Base-by-base conservation (phyloP, 2,888 invertebrate genomes). In the Sturmia bella region DNA sequence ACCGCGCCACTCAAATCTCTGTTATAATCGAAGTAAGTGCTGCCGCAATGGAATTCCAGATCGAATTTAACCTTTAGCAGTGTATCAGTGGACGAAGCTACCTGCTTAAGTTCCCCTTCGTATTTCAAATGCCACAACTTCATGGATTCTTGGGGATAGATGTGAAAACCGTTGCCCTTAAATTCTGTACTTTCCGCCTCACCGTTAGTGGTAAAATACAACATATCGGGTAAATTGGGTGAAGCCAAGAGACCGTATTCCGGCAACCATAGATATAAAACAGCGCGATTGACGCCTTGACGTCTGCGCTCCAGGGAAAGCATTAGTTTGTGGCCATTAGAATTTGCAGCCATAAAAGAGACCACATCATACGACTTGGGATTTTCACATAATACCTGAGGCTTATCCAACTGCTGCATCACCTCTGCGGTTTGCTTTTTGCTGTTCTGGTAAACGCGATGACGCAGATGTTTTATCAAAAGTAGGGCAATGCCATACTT, bases 11-110 rank as follows among this genome's bases (percentile, higher is more conserved):
- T 92, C 54, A 95, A 91, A 84, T 96, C 95, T 0, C 93, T 92
- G 88, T 96, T 96, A 87, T 94, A 96, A 86, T 96, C 94, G 88
- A 96, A 96, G 88, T 93, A 92, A 0, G 92, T 92, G 37, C 93
- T 91, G 19, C 93, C 92, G 0, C 94, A 93, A 5, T 88, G 91
- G 94, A 94, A 95, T 57, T 93, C 92, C 0, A 94, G 92, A 69
- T 92, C 91, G 87, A 96, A 92, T 11, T 92, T 92, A 3, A 95
- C 94, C 11, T 93, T 89, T 1, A 93, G 91, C 0, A 91, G 15
- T 19, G 66, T 59, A 3, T 7, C 0, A 6, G 57, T 52, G 3
- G 59, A 27, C 92, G 92, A 0, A 0, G 86, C 85, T 1, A 59
- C 76, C 1, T 80, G 83, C 0, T 86, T 93, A 92, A 96, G 93